phyloP scores from a whole-genome alignment of 1,140 invertebrate genomes.

The Saccostrea echinata region DNA sequence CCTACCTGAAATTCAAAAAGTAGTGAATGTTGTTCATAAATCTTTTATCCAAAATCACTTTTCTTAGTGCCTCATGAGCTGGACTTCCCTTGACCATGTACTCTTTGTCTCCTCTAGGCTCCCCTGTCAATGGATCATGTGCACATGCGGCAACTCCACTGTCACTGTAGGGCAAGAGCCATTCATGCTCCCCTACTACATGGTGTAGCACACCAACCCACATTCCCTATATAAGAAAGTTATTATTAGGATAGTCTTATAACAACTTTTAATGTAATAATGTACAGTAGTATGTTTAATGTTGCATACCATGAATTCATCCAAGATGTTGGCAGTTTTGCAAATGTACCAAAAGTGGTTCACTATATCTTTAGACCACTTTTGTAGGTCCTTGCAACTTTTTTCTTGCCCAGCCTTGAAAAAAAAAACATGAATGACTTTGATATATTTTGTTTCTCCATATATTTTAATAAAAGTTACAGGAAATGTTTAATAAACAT shows the following conservation, averaged over 20 bases:
- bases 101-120: neutral
- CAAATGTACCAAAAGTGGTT: constrained; percentile 50
- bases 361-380: constrained; percentile 38
- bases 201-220: constrained; percentile 44
- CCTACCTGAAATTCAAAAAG: constrained; percentile 49
- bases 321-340: neutral
- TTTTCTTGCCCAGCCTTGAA: constrained; percentile 40
- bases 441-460: no score
- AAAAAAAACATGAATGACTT: no score
- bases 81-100: constrained; percentile 35
- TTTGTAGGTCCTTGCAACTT: neutral
- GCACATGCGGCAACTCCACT: neutral
- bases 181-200: constrained; percentile 47
- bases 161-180: constrained; percentile 36
- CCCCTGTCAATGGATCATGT: constrained; percentile 21
- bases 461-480: no score
- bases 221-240: constrained; percentile 9
- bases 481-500: no score
- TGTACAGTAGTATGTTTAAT: no score
- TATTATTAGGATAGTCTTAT: no score
- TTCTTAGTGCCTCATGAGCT: constrained; percentile 25
- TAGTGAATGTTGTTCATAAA: constrained; percentile 45
- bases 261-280: no score
- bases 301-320: constrained; percentile 10
- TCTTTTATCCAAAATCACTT: constrained; percentile 46